Evolutionary conservation across 1,140 invertebrate species (phyloP).

Genomic region (Camponotus floridanus): DNA sequence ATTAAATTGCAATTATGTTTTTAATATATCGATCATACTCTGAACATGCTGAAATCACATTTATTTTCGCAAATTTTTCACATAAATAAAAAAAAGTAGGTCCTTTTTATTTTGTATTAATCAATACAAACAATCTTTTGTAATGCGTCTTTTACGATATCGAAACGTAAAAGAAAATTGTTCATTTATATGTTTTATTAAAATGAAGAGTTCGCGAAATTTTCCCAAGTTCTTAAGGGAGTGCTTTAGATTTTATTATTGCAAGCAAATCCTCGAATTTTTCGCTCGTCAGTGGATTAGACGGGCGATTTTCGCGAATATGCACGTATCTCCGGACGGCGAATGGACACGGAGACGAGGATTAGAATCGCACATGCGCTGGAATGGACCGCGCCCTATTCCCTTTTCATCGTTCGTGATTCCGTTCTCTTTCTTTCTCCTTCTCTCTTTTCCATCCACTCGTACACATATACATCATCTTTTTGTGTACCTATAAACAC

Average conservation of each 20-base stretch:
- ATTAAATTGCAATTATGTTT: not conserved
- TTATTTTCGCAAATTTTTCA: not conserved
- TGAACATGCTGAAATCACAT: not conserved
- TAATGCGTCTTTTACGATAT: no score
- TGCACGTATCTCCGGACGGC: conserved; percentile 66
- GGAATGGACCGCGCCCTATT: conserved; percentile 82
- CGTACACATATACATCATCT: conserved; percentile 42
- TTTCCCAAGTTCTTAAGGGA: not conserved
- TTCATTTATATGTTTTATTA: not conserved
- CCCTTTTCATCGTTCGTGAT: conserved; percentile 74
- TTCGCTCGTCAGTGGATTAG: conserved; percentile 59
- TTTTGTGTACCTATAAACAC: conserved; percentile 63
- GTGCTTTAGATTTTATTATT: not conserved
- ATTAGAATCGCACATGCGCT: conserved; percentile 81
- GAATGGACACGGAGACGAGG: conserved; percentile 67
- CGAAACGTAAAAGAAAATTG: no score
- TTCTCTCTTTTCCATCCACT: conserved; percentile 41
- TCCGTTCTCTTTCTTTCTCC: conserved; percentile 51
- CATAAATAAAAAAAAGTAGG: not conserved
- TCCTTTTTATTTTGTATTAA: no score
- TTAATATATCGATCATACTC: not conserved
- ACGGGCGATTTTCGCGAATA: conserved; percentile 71
- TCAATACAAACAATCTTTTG: no score
- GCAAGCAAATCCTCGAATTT: conserved; percentile 26
- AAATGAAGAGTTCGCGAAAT: not conserved